Conservation (phyloP, 2,113 vertebrate species). For the Microtus montanus region DNA sequence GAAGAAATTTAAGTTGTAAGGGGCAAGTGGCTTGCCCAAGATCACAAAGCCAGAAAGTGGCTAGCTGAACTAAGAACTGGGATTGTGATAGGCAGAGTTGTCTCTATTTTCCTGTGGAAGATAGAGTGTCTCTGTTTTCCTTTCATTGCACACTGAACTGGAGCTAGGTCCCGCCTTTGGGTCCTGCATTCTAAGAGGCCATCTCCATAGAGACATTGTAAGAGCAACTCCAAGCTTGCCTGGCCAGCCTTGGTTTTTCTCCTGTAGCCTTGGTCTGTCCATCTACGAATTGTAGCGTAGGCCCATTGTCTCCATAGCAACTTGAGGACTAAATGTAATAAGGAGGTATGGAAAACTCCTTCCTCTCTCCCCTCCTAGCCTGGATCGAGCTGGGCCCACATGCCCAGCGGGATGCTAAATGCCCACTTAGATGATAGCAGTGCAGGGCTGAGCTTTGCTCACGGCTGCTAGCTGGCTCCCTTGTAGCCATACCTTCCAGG, state of each 20-base stretch:
- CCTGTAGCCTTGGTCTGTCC: background rate
- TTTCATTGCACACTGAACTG: background rate
- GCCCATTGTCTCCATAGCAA: background rate
- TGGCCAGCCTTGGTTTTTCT: background rate
- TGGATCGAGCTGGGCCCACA: background rate
- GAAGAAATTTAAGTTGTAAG: constrained; percentile 14
- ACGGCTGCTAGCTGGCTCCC: background rate
- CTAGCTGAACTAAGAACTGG: background rate
- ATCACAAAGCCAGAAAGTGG: background rate
- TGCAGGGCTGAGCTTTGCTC: background rate
- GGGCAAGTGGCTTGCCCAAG: background rate
- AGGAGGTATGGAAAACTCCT: background rate
- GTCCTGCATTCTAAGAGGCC: background rate
- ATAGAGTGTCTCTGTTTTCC: background rate
- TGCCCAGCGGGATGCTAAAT: background rate
- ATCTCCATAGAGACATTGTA: background rate
- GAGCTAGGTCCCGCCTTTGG: background rate
- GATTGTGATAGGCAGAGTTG: background rate
- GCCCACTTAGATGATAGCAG: background rate
- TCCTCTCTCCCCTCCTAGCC: background rate
- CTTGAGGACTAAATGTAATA: background rate
- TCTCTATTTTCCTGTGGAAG: background rate
- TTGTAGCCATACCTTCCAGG: background rate
- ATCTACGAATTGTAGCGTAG: background rate
- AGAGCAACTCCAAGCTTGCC: background rate